Evolutionary conservation across 1,140 invertebrate species (phyloP), one percentile per base, ranked within the genome.

Genomic region (Saccostrea glomerata): DNA sequence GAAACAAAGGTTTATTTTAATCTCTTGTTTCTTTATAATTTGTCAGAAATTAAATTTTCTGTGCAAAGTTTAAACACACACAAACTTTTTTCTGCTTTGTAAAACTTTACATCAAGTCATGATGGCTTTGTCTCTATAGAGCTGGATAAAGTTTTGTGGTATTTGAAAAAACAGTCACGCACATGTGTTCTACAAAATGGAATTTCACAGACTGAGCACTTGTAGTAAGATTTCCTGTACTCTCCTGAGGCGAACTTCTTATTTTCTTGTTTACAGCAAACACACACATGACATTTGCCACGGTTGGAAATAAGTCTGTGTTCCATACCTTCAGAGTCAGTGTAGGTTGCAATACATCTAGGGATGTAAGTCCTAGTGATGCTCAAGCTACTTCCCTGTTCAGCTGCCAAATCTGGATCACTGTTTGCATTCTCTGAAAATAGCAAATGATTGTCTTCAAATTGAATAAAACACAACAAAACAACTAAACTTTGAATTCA

Each of bases 151-250:
- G 25, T 82, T 25, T 12, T 66, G 25, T 89, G 88, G 63, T 84
- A 89, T 23, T 30, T 40, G 2, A 73, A 54, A 36, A 89, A 89
- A 82, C 89, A 89, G 36, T 89, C 86, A 7, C 86, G 82, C 13
- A 66, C 70, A n/a, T 85, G 83, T 20, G 86, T 73, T 56, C 86
- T 73, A 70, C 89, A 89, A n/a, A 89, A 30, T 1, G 82, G 66
- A 6, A 87, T 66, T 55, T 89, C 63, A 55, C 89, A 89, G 30
- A 58, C 25, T 17, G 73, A 63, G 63, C 89, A 89, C 70, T 89
- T 89, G 54, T 86, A 89, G 36, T 89, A 89, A 9, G 88, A 58
- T 82, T 87, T 86, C 17, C 54, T 89, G n/a, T 56, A 66, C n/a
- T 86, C 82, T 12, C 88, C 88, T 56, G 85, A 86, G 6, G 85